Base-by-base conservation (phyloP, 2,888 invertebrate species). In the Chrysotoxum bicinctum region DNA sequence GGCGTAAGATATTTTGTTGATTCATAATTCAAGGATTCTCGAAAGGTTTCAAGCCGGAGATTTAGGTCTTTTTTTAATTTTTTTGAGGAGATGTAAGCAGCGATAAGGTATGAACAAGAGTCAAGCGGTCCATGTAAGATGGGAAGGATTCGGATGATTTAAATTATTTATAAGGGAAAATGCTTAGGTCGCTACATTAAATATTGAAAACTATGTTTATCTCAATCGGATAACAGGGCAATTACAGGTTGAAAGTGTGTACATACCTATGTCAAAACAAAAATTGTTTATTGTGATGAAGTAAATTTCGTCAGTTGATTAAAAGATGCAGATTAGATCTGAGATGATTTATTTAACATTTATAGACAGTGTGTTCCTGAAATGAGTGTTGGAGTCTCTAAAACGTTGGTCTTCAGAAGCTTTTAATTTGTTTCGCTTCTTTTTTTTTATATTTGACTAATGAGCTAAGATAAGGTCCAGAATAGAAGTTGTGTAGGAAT, bases 1-100 rank as follows among this genome's bases (percentile, higher is more conserved):
- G 50, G 30, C 40, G 60, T 40, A 19, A 12, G 12, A 48, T 60
- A 70, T 76, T 64, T 84, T 84, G 74, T 84, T 64, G 62, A 75
- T 74, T 66, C 78, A 78, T 79, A 84, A 79, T 79, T 79, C 70
- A 84, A 84, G 84, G 84, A 84, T 72, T 75, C 66, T 75, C 32
- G 43, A 68, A 21, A 78, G 69, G 73, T 70, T 74, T 35, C 35
- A 12, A 37, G 7, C 8, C 32, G 45, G 54, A 77, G 66, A 73
- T 77, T 77, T 70, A 10, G 12, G 14, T 43, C 30, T 16, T 23
- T 9, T 37, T 40, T 43, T 60, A 43, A 1, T 14, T 35, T n/a
- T 54, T 37, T 21, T 14, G 21, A 3, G 2, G 3, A 66, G 66
- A 66, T 66, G 48, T 48, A 21, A 48, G 48, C 10, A 50, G 23